Percentiles rank a stretch among this genome's conserved stretches.
phyloP scores from a whole-genome alignment of 2,113 vertebrate species.

The Amazona vittata region DNA sequence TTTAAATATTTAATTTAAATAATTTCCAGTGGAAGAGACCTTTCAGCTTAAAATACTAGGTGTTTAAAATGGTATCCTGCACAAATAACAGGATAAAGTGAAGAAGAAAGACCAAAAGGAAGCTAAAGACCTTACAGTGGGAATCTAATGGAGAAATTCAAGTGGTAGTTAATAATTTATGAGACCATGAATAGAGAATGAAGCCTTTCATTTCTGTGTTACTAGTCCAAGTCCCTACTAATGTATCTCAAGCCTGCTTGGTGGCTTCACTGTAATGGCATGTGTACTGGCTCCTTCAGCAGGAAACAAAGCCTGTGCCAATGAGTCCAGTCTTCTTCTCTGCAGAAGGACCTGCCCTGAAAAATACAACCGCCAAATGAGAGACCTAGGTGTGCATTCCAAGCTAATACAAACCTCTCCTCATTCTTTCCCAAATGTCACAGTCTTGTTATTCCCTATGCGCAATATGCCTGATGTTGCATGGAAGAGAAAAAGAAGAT shows the following conservation, averaged over 20 bases:
- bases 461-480: background rate
- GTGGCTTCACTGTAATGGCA: background rate
- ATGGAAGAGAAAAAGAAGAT: background rate
- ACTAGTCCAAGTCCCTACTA: background rate
- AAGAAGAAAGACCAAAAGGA: background rate
- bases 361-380: background rate
- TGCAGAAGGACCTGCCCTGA: background rate
- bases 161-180: background rate
- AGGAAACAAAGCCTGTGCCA: background rate
- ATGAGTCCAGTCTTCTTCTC: background rate
- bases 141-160: background rate
- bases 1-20: too few relatives aligned
- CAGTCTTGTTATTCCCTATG: background rate
- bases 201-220: background rate
- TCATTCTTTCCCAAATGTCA: background rate
- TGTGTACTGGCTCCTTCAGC: background rate
- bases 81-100: background rate
- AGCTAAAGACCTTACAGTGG: background rate
- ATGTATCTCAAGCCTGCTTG: background rate
- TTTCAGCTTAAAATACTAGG: background rate
- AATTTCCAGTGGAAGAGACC: background rate
- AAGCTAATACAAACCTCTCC: background rate
- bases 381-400: background rate
- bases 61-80: background rate
- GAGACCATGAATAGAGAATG: conserved; percentile 19